Evolutionary conservation across 2,113 vertebrate genomes (phyloP), one percentile per base, ranked within the genome.

Genomic region (Murina feae): DNA sequence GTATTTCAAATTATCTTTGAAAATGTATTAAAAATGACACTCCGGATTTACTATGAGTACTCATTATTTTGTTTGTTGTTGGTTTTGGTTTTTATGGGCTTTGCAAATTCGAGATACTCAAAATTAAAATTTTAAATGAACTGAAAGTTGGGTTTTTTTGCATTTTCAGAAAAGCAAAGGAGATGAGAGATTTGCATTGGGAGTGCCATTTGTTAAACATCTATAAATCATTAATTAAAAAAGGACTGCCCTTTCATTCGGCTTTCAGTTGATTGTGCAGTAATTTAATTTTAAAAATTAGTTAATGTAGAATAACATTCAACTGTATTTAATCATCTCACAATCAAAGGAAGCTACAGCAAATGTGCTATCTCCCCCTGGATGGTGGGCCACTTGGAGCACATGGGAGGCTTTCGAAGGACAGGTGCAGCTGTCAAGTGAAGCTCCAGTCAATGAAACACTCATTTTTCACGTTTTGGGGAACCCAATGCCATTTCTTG

Each of bases 141-240:
- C 35, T 28, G 4, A 87, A 90, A 71, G 7, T n/a, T 44, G 11
- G 3, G 10, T 89, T 79, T 51, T 90, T n/a, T 80, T 85, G 10
- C 16, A 81, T 47, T 83, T 93, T 85, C 60, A 32, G 30, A 51
- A 83, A 44, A 89, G 20, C 23, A 68, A 88, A 76, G 68, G 53
- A 85, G 20, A 66, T 72, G 32, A 12, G 76, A 90, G 30, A 47
- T 85, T 96, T 96, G 21, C 63, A 37, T 32, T 93, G 84, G 35
- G 72, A 32, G 89, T 82, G 65, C 49, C 69, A 76, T 53, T 84
- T 80, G 35, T 51, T 92, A 89, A 65, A 97, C 87, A 96, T 96
- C 37, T 86, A 90, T 69, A 93, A 96, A 93, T 68, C 42, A 68
- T 76, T 96, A 85, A 68, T 76, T 96, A 85, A 87, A 97, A 96